Evolutionary conservation across 2,797 vertebrate genomes (phyloP), one percentile per base, ranked within the genome.

Genomic region (Sebastes goodei): DNA sequence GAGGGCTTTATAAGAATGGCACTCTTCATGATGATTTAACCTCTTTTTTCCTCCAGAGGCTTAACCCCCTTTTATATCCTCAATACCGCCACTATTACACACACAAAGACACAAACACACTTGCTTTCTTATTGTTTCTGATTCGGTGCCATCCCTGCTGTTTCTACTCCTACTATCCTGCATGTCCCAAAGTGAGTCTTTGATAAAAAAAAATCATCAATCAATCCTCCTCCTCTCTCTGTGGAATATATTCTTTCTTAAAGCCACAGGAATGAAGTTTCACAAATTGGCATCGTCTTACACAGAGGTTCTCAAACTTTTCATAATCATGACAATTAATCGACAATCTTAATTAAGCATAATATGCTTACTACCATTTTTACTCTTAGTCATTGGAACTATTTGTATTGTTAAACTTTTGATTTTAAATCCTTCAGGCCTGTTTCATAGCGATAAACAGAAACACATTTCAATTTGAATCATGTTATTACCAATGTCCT

Each of bases 11-110:
- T 38, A 75, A 71, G 53, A 84, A 88, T 63, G 78, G 27, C 76
- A 66, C 74, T 82, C 46, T 55, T 82, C 33, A 17, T 71, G 55
- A 60, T 78, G 78, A 79, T 84, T 88, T 76, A 87, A 84, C 86
- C 74, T 73, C 56, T 15, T 42, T 72, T 66, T 74, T n/a, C 46
- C 60, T 83, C 71, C 69, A 56, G 32, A 67, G 71, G 42, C 32
- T 74, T 75, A 75, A 81, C 76, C 69, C 35, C 35, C 66, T 62
- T 71, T 70, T 62, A 68, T 20, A 49, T 23, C 53, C 53, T 5
- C 21, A 55, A 10, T 23, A 23, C 49, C 21, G 6, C 6, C 65
- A 53, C 35, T 52, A 29, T 14, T 4, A 35, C 32, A 56, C 38
- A 21, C 6, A 6, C 55, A 63, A 4, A 70, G 61, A 57, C 46